Evolutionary conservation across 2,113 vertebrate genomes (phyloP).

Genomic region (Odocoileus virginianus): DNA sequence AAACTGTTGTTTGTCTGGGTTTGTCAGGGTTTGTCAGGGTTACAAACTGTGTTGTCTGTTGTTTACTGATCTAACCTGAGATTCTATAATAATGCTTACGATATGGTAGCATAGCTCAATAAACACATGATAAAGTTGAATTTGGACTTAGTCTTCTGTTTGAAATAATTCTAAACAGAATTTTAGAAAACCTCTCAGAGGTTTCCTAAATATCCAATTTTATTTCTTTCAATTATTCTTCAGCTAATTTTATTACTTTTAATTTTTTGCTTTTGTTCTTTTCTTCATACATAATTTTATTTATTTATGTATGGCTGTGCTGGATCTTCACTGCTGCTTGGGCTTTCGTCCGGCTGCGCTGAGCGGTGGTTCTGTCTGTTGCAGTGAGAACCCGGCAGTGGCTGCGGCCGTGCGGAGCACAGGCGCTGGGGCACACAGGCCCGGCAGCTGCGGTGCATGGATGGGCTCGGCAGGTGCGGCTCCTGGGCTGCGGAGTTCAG

Average conservation of each 20-base stretch:
- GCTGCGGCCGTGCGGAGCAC: neutral
- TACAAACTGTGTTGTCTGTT: neutral
- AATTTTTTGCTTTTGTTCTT: neutral
- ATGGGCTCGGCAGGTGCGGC: neutral
- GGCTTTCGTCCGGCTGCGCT: neutral
- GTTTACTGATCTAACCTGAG: neutral
- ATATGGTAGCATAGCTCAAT: neutral
- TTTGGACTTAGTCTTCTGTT: neutral
- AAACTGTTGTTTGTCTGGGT: neutral
- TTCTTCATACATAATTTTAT: neutral
- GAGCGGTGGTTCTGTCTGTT: neutral
- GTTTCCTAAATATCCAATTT: neutral
- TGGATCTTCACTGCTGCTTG: neutral
- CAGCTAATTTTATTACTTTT: neutral
- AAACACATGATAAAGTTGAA: neutral
- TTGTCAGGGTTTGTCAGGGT: neutral
- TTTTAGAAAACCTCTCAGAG: neutral
- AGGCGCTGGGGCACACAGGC: neutral
- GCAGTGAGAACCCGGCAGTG: neutral
- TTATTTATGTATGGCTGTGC: neutral
- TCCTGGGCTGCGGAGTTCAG: neutral
- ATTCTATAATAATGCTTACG: neutral
- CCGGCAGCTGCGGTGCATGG: accelerated
- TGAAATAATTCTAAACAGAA: neutral
- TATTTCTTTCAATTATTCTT: neutral